These are phyloP conservation scores for Menidia menidia DNA, from an alignment of 2,797 vertebrate species.

Conservation along the genomic window DNA sequence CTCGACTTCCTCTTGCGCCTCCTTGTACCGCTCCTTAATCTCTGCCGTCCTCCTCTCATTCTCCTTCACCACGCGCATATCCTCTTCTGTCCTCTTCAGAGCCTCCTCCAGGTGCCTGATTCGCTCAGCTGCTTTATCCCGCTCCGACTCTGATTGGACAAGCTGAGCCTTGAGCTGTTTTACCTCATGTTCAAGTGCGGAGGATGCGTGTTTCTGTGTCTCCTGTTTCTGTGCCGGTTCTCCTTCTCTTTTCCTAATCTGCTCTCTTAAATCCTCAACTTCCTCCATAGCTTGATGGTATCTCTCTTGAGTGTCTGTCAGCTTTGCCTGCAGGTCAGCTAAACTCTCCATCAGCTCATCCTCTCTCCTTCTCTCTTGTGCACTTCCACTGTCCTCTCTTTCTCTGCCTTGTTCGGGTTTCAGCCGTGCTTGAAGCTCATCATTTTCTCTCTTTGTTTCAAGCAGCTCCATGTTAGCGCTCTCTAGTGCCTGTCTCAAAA, in stretches of 20 bases:
- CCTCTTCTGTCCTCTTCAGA: slow-evolving; percentile 81
- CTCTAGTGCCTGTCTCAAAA: slow-evolving; percentile 84
- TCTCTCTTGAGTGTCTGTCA: slow-evolving; percentile 86
- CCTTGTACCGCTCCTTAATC: slow-evolving; percentile 87
- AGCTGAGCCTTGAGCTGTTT: slow-evolving; percentile 85
- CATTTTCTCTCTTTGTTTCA: slow-evolving; percentile 85
- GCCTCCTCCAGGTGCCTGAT: slow-evolving; percentile 85
- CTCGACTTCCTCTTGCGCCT: slow-evolving; percentile 92
- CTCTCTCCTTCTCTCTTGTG: slow-evolving; percentile 74
- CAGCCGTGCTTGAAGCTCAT: slow-evolving; percentile 82
- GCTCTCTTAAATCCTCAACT: slow-evolving; percentile 82
- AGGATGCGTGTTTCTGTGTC: slow-evolving; percentile 58
- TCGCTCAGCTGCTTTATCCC: slow-evolving; percentile 77
- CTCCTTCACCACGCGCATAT: slow-evolving; percentile 71
- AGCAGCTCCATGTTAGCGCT: slow-evolving; percentile 84
- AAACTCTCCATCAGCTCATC: slow-evolving; percentile 85
- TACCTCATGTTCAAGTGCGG: slow-evolving; percentile 81
- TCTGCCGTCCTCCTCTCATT: slow-evolving; percentile 79
- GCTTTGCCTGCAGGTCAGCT: slow-evolving; percentile 86
- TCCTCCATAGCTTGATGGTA: slow-evolving; percentile 86
- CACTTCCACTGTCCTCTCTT: slow-evolving; percentile 70
- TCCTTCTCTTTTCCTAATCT: slow-evolving; percentile 65
- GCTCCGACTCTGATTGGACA: slow-evolving; percentile 80
- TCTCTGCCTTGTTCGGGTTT: slow-evolving; percentile 66
- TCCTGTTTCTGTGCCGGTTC: slow-evolving; percentile 64